Conservation (phyloP, 2,797 vertebrate genomes). For the Taeniopygia guttata region DNA sequence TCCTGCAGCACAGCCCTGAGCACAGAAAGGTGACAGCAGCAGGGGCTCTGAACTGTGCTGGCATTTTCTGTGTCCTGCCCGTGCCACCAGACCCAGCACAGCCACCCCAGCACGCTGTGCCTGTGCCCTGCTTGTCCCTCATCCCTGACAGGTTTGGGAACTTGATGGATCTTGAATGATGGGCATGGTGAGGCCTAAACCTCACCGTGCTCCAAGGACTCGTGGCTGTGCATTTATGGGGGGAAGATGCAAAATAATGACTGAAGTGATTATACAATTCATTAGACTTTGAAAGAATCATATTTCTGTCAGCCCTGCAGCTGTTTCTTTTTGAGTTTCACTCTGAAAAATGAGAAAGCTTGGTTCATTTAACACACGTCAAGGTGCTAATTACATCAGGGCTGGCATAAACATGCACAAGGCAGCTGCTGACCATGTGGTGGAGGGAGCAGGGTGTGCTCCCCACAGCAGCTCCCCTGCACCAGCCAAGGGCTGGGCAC, state of each 20-base stretch:
- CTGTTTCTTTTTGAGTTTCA: constrained; percentile 47
- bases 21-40: background rate
- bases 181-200: background rate
- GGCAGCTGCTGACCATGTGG: constrained; percentile 45
- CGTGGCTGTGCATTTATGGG: background rate
- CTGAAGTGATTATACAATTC: constrained; percentile 47
- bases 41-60: background rate
- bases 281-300: constrained; percentile 45
- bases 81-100: background rate
- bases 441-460: background rate
- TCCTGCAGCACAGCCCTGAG: background rate
- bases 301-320: constrained; percentile 51
- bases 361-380: constrained; percentile 31
- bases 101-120: background rate
- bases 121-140: fast-evolving
- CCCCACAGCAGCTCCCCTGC: fast-evolving
- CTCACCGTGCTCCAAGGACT: background rate
- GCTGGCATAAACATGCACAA: constrained; percentile 2
- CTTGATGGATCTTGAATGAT: background rate
- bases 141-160: background rate
- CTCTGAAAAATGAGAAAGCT: constrained; percentile 22
- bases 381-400: constrained; percentile 53
- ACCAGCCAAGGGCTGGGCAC: background rate
- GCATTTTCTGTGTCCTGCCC: background rate
- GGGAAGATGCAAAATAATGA: constrained; percentile 29